These are phyloP conservation scores for Montipora capricornis DNA, from an alignment of 64 coral and sea anemone species.

Conservation along the genomic window DNA sequence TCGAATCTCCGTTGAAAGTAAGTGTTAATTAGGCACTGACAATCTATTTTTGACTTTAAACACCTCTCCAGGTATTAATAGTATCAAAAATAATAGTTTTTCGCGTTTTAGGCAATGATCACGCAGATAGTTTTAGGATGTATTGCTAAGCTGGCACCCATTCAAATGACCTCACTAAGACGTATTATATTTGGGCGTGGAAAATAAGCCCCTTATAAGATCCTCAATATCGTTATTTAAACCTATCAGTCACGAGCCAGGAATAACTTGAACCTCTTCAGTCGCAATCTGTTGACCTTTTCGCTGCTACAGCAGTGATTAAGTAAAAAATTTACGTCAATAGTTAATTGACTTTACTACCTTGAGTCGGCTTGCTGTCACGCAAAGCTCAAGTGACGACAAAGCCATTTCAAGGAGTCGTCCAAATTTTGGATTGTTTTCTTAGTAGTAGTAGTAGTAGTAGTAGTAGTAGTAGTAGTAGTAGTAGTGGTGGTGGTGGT, in stretches of 20 bases:
- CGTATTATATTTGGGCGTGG: neutral
- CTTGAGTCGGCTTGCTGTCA: neutral
- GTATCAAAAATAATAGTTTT: constrained; percentile 1
- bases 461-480: no score
- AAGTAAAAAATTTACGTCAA: neutral
- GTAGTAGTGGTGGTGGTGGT: no score
- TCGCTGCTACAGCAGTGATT: neutral
- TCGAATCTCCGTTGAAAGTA: neutral
- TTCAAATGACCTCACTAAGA: constrained; percentile 13
- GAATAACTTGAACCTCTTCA: neutral
- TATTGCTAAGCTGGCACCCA: neutral
- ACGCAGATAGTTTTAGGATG: constrained; percentile 27
- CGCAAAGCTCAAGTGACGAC: neutral
- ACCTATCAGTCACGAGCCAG: neutral
- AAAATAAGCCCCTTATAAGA: neutral
- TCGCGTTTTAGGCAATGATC: constrained; percentile 19
- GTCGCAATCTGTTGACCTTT: neutral
- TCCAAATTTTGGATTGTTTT: no score
- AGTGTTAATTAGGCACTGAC: constrained; percentile 51
- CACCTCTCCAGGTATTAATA: constrained; percentile 12
- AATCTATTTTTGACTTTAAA: constrained; percentile 31
- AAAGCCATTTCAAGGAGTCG: neutral
- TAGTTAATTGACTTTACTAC: neutral
- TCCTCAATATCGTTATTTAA: constrained; percentile 14
- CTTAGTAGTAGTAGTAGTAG: no score